Base-by-base conservation (phyloP, 1,140 invertebrate species). In the Cotesia vestalis region DNA sequence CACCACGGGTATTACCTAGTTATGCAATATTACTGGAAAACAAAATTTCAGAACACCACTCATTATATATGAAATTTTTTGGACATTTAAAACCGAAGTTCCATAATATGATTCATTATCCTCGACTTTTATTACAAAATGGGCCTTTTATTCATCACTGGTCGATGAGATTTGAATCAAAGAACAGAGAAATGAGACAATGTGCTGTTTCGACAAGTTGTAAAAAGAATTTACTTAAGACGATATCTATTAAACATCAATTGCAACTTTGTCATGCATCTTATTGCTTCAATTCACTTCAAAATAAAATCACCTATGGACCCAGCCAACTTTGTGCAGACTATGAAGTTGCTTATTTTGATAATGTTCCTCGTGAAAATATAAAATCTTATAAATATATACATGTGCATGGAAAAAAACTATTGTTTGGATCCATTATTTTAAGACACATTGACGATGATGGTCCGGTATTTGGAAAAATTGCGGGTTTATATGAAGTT, bases 31-130 rank as follows among this genome's bases (percentile, higher is more conserved):
- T 17, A n/a, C 12, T 55, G 12, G 12, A 53, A n/a, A 27, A 51
- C 11, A 6, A 17, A 17, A 27, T 67, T 53, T 3, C 4, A 14
- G 51, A 67, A 53, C 46, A 67, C 34, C 14, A 67, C 52, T 4
- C 6, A 53, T 27, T 53, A 53, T 67, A 53, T 27, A 52, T 20
- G 3, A n/a, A 53, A 53, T 20, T 67, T 52, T 4, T 53, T 34
- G 64, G 46, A 14, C 12, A 14, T 3, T 67, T 67, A 35, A 67
- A 4, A 53, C 12, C 27, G 4, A 67, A 53, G n/a, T n/a, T 17
- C 27, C 64, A 67, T 67, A 17, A 52, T 52, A 52, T 67, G 51
- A n/a, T 52, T 11, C 64, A 67, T 27, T 67, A 67, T 53, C 4
- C 40, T 4, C 40, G 51, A 8, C 20, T 67, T 14, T 8, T 67